Conservation (phyloP, 2,113 vertebrate genomes). For the Gopherus flavomarginatus region DNA sequence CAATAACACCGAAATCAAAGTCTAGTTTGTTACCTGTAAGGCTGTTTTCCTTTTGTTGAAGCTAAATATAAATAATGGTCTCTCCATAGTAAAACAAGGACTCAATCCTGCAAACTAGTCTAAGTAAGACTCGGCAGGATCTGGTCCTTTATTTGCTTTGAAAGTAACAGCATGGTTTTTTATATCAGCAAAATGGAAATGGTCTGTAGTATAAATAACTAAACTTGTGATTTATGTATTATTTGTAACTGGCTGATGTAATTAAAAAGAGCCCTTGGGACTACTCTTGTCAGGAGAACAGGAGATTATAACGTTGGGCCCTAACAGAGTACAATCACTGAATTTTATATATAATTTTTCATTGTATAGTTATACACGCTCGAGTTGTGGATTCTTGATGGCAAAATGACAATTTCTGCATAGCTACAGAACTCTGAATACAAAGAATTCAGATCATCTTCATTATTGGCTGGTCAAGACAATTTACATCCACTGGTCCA, state of each 20-base stretch:
- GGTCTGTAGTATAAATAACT: not conserved
- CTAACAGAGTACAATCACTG: not conserved
- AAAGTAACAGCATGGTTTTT: not conserved
- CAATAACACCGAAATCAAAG: not conserved
- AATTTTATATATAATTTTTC: not conserved
- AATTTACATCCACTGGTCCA: constrained; percentile 13
- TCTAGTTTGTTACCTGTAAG: not conserved
- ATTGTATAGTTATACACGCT: not conserved
- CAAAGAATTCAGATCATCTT: not conserved
- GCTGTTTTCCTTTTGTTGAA: not conserved
- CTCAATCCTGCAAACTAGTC: not conserved
- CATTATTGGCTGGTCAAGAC: not conserved
- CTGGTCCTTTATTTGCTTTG: not conserved
- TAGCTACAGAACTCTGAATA: not conserved
- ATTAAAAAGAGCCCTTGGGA: not conserved
- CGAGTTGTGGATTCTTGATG: not conserved
- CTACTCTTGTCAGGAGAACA: not conserved
- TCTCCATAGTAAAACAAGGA: not conserved
- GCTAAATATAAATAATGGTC: not conserved
- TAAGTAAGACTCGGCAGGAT: not conserved
- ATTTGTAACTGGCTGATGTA: not conserved
- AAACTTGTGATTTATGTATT: not conserved
- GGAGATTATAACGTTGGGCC: not conserved
- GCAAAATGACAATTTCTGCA: not conserved
- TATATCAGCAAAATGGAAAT: constrained; percentile 4